Base-by-base conservation (phyloP, 2,888 invertebrate species). In the Caenorhabditis sp. region DNA sequence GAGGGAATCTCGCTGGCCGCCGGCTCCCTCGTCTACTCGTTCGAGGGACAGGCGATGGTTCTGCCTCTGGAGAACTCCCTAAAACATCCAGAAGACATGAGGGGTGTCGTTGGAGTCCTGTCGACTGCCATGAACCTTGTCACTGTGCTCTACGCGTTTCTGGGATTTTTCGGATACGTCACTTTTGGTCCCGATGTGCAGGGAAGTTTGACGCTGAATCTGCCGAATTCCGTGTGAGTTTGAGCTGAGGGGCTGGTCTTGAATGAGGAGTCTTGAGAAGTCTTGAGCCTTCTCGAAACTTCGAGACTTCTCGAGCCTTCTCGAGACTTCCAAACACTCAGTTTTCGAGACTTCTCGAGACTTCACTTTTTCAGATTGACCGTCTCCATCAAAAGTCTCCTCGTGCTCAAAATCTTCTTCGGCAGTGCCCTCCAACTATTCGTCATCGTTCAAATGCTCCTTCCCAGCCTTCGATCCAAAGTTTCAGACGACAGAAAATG, bases 101-200 rank as follows among this genome's bases (percentile, higher is more conserved):
- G 95, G 5, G 96, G 96, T 5, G 94, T 94, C 93, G 95, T 94
- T 26, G 96, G 97, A 0, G 96, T 96, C 0, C 93, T 97, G 1
- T 96, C 96, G 90, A 95, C 96, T 0, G 95, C 95, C 35, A 96
- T 97, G 96, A 95, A 95, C 0, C 95, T 96, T 70, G 96, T 96
- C 16, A 95, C 95, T 0, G 94, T 94, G 38, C 93, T 96, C 10
- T 97, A 96, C 92, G 95, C 95, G 0, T 95, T 95, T 0, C 95
- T 96, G 38, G 97, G 96, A 22, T 97, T 96, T 93, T 97, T 96
- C 93, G 97, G 97, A 0, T 97, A 96, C 93, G 93, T 97, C n/a
- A 84, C 84, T 16, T 87, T 68, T 51, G 87, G 85, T 12, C 47
- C 59, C 3, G 44, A 93, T 70, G 95, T 96, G 1, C 85, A 94